phyloP scores from a whole-genome alignment of 1,140 invertebrate species.

The Drosophila pachea region DNA sequence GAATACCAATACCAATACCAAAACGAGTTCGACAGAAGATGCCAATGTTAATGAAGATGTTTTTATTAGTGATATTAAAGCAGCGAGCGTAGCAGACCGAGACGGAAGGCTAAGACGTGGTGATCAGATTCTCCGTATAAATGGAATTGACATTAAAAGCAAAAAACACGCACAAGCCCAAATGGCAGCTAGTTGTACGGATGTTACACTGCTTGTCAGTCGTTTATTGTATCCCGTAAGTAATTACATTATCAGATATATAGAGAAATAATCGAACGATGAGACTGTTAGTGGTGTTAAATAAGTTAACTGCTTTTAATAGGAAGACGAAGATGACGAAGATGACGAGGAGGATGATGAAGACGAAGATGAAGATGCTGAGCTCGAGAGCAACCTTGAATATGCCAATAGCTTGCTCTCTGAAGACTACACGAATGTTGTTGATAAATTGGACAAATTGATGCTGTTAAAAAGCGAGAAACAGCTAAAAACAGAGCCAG shows the following conservation, averaged over 20 bases:
- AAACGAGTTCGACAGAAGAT: conserved; percentile 44
- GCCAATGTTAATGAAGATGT: conserved; percentile 80
- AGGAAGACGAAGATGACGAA: conserved; percentile 7
- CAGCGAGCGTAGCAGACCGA: conserved; percentile 84
- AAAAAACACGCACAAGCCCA: conserved; percentile 81
- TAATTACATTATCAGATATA: not conserved
- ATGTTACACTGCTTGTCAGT: conserved; percentile 81
- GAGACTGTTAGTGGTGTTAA: no score
- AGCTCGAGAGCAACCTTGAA: conserved; percentile 65
- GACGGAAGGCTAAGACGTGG: conserved; percentile 86
- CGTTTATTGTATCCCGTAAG: conserved; percentile 81
- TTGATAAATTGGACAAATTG: conserved; percentile 64
- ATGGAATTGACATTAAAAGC: conserved; percentile 81
- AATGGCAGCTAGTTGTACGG: conserved; percentile 79
- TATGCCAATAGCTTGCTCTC: conserved; percentile 66
- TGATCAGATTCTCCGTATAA: conserved; percentile 86
- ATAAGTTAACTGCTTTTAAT: not conserved
- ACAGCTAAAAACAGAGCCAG: conserved; percentile 12
- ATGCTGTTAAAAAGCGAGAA: conserved; percentile 35
- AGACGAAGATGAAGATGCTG: conserved; percentile 50
- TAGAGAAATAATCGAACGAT: not conserved
- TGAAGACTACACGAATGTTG: conserved; percentile 68
- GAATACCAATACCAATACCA: not conserved
- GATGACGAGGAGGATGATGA: conserved; percentile 57
- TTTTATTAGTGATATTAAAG: conserved; percentile 86